Evolutionary conservation across 2,113 vertebrate genomes (phyloP), one percentile per base, ranked within the genome.

Genomic region (Chascanopsetta lugubris): DNA sequence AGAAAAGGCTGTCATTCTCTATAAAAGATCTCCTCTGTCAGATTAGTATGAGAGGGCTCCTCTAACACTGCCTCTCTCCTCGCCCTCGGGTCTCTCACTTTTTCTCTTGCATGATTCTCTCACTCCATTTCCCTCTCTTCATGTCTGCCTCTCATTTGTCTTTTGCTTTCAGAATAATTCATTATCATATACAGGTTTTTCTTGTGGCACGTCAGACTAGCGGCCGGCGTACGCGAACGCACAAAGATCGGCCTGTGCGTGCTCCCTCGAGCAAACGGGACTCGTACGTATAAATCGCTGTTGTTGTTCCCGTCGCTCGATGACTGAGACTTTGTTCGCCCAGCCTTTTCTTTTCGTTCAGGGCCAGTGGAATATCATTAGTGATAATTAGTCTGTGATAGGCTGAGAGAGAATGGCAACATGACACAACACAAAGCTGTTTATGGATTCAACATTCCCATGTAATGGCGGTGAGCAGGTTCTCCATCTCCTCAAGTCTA

Each of bases 11-110:
- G 88, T 89, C 89, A 89, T 84, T 84, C 82, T 85, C 85, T 73
- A 90, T 90, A 89, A 91, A 88, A 87, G 68, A 89, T 87, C 84
- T 84, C 79, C 86, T 90, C 87, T 83, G 88, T 90, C 87, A 84
- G 79, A 85, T 85, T 86, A 88, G 87, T 84, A 85, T 87, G 85
- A 88, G 88, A 80, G 73, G 65, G 73, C 77, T 85, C 63, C 82
- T 82, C 46, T 38, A 60, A 42, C 63, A 30, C 73, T 57, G 68
- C 54, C 82, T 71, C 69, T 76, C 63, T 65, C 55, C 67, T 68
- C 53, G 29, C 59, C 72, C 54, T 45, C 1, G 13, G 76, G 48
- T 78, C 73, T 73, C 64, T 77, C 65, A 65, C 67, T 85, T 75
- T n/a, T 61, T 67, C 58, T 75, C 60, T 51, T 29, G 27, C 60